phyloP scores from a whole-genome alignment of 2,888 invertebrate genomes.

The Congeria kusceri region DNA sequence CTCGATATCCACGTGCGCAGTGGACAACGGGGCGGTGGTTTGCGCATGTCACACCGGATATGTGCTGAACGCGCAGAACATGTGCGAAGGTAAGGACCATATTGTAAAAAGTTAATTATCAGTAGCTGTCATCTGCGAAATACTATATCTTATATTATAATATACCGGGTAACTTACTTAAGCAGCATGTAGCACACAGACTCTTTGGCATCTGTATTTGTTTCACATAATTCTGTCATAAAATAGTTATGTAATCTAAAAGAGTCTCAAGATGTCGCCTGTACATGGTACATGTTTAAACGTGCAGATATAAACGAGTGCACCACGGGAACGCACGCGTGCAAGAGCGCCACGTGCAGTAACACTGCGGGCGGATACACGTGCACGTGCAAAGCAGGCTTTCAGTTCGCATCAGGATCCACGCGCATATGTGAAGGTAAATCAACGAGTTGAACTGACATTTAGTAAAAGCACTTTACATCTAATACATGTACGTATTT shows the following conservation, averaged over 20 bases:
- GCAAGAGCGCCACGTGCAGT: slow-evolving; percentile 45
- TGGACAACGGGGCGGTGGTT: slow-evolving; percentile 42
- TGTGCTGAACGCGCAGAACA: slow-evolving; percentile 43
- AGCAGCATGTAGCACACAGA: too few relatives aligned
- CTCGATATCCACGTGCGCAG: slow-evolving; percentile 56
- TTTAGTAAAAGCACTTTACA: too few relatives aligned
- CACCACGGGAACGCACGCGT: slow-evolving; percentile 46
- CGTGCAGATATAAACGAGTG: slow-evolving; percentile 68
- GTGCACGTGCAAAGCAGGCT: slow-evolving; percentile 66
- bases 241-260: too few relatives aligned
- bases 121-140: too few relatives aligned
- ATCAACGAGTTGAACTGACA: not conserved
- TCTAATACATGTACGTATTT: too few relatives aligned
- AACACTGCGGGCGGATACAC: slow-evolving; percentile 66
- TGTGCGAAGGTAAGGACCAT: slow-evolving; percentile 60
- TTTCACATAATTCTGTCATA: too few relatives aligned
- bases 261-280: too few relatives aligned
- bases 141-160: too few relatives aligned
- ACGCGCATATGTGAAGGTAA: slow-evolving; percentile 59
- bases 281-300: not conserved
- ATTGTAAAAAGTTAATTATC: too few relatives aligned
- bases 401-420: slow-evolving; percentile 26
- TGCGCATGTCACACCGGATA: slow-evolving; percentile 63
- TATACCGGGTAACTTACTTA: too few relatives aligned
- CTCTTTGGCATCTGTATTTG: too few relatives aligned